Percentiles rank a stretch among this genome's conserved stretches.
Conservation (phyloP, 2,797 vertebrate species). For the Danio choprae region DNA sequence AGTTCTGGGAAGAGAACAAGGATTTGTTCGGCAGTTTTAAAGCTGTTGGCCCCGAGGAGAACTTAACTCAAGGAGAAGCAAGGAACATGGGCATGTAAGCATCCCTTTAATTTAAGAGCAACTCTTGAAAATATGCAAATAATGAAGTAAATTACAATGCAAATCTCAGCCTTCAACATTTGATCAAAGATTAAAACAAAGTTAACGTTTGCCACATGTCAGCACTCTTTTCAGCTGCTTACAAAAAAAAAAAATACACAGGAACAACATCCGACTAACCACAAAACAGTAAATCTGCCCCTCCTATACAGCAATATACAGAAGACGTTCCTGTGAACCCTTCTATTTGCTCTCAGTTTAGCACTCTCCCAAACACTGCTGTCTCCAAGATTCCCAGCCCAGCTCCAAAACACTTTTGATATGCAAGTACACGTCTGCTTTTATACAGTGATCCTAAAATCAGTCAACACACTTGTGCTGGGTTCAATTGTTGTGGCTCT, state of each 20-base stretch:
- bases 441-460: background rate
- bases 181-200: conserved; percentile 1
- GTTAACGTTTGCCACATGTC: conserved; percentile 3
- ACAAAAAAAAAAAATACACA: background rate
- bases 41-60: conserved; percentile 96
- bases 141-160: conserved; percentile 33
- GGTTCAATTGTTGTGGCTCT: no score
- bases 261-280: conserved; percentile 7
- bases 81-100: conserved; percentile 98
- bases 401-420: background rate
- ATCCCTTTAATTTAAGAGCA: conserved; percentile 31
- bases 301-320: background rate
- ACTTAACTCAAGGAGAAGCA: conserved; percentile 93
- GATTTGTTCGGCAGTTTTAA: conserved; percentile 86
- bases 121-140: conserved; percentile 23
- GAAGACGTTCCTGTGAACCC: conserved; percentile 23
- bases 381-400: background rate
- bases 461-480: background rate
- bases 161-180: conserved; percentile 19
- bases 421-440: background rate
- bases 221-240: background rate
- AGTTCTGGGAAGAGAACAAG: conserved; percentile 91
- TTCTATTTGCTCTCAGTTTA: conserved; percentile 30
- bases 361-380: conserved; percentile 7
- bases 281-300: conserved; percentile 11